Conservation (phyloP, 2,113 vertebrate genomes). For the Acrocephalus kingi region DNA sequence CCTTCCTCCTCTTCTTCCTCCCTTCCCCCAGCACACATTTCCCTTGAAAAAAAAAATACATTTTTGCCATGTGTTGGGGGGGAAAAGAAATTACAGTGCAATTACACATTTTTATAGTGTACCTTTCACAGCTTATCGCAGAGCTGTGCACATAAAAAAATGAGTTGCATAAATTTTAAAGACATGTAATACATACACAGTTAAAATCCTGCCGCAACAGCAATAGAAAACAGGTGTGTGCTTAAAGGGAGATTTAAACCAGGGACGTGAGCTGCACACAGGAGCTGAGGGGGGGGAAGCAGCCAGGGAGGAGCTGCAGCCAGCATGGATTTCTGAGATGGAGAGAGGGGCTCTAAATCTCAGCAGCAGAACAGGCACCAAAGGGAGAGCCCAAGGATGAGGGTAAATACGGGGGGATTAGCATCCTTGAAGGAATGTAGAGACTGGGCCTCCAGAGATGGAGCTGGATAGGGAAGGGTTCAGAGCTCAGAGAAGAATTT, state of each 20-base stretch:
- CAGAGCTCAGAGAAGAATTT: neutral
- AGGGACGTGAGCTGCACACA: constrained; percentile 21
- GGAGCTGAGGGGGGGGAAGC: neutral
- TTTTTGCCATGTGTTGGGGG: neutral
- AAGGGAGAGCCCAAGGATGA: neutral
- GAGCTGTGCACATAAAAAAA: constrained; percentile 56
- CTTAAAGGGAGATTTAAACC: constrained; percentile 60
- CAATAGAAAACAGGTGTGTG: constrained; percentile 64
- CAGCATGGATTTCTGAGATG: neutral
- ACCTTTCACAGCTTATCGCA: constrained; percentile 43
- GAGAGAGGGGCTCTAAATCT: neutral
- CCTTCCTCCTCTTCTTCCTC: neutral
- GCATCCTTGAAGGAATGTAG: neutral
- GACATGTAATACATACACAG: constrained; percentile 62
- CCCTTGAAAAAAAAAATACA: neutral
- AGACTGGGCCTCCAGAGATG: neutral
- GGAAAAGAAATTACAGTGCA: constrained; percentile 37
- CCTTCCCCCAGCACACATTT: neutral
- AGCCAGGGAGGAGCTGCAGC: neutral
- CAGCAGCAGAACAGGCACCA: neutral
- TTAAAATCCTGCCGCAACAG: constrained; percentile 59
- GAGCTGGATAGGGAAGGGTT: neutral
- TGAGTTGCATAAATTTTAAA: constrained; percentile 70
- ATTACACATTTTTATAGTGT: constrained; percentile 62
- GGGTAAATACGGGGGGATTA: neutral